Evolutionary conservation across 2,888 invertebrate species (phyloP), one percentile per base, ranked within the genome.

Genomic region (Margaritifera margaritifera): DNA sequence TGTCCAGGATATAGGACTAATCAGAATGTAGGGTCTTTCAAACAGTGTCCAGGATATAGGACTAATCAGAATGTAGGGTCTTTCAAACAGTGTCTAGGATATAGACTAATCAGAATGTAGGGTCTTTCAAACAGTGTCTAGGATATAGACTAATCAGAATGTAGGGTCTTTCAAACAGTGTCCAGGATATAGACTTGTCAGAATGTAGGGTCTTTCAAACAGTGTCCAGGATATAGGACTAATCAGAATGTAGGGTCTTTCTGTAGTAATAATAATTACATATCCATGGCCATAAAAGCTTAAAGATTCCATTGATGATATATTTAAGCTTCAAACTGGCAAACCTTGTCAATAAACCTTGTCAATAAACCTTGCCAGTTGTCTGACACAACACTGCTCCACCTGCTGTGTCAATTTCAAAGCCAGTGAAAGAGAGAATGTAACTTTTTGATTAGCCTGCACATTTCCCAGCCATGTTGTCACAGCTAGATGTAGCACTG

Each of bases 41-140:
- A 77, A 79, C 58, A 70, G 74, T 27, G 74, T 78, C 18, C 86
- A 89, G 74, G 69, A 74, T 27, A 64, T 87, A 22, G 62, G 69
- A 42, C 66, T 88, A 4, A 59, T 75, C 5, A 80, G 89, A 66
- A n/a, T n/a, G n/a, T n/a, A n/a, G n/a, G n/a, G n/a, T n/a, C 71
- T 70, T 11, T 71, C 63, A 3, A 77, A 79, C 58, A 70, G 74
- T 27, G 74, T 78, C 18, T 86, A 89, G 74, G 69, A 74, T 27
- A 64, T 87, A 22, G 62, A 42, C 66, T 88, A 4, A 59, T 75
- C 5, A 80, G 89, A 66, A n/a, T n/a, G n/a, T n/a, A n/a, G n/a
- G n/a, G n/a, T n/a, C 71, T 70, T 11, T 71, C 63, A 3, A 77
- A 79, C 58, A 70, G 74, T 27, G 74, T 78, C 18, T 86, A 89